Evolutionary conservation across 92 coral and sea anemone species (phyloP).

Genomic region (Parazoanthus atlanticus): DNA sequence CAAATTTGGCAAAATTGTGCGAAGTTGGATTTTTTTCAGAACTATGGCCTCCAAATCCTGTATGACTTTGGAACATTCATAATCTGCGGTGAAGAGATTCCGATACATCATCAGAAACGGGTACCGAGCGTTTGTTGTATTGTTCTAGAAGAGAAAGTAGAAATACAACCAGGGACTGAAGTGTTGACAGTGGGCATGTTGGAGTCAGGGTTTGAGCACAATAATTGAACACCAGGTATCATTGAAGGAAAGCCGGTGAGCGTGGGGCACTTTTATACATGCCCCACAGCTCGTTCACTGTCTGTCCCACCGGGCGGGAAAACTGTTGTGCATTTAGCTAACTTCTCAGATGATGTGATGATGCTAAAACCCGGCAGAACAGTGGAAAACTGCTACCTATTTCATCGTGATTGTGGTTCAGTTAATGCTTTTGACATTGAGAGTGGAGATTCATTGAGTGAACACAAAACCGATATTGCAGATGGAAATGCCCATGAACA

Average conservation of each 20-base stretch:
- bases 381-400: slow-evolving; percentile 47
- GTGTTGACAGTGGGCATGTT: slow-evolving; percentile 18
- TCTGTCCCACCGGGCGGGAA: slow-evolving; percentile 40
- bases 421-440: slow-evolving; percentile 21
- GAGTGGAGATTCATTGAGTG: not conserved
- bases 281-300: slow-evolving; percentile 42
- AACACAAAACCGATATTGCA: not conserved
- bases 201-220: slow-evolving; percentile 40
- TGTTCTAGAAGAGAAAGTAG: slow-evolving; percentile 35
- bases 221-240: slow-evolving; percentile 45
- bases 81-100: slow-evolving; percentile 12
- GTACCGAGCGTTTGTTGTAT: slow-evolving; percentile 48
- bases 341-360: slow-evolving; percentile 48
- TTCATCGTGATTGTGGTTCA: slow-evolving; percentile 42
- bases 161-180: slow-evolving; percentile 45
- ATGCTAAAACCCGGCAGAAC: slow-evolving; percentile 25
- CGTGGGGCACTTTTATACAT: not conserved
- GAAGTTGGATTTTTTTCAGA: slow-evolving; percentile 33
- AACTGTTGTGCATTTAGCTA: slow-evolving; percentile 49
- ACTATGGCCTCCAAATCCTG: slow-evolving; percentile 33
- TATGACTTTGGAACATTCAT: slow-evolving; percentile 34
- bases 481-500: not conserved
- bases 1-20: slow-evolving; percentile 32
- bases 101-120: slow-evolving; percentile 24
- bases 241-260: slow-evolving; percentile 30